Evolutionary conservation across 2,888 invertebrate species (phyloP).

Genomic region (Anodontia alba): DNA sequence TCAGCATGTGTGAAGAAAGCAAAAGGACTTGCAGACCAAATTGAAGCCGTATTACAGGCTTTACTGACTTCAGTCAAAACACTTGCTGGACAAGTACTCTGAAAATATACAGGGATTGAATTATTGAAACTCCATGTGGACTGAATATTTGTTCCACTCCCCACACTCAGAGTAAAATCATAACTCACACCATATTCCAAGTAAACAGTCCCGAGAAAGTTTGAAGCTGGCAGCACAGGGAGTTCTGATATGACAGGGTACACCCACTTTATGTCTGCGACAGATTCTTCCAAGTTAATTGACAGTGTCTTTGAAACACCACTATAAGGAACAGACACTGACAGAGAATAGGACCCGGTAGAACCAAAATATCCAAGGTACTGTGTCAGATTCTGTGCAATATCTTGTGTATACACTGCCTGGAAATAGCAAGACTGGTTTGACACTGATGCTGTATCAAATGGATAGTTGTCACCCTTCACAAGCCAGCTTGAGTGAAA

Average conservation of each 20-base stretch:
- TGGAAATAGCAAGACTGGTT: constrained; percentile 63
- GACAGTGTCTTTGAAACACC: constrained; percentile 39
- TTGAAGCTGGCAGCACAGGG: not conserved
- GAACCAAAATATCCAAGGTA: constrained; percentile 51
- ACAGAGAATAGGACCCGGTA: constrained; percentile 59
- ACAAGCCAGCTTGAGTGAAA: constrained; percentile 39
- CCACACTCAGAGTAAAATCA: constrained; percentile 57
- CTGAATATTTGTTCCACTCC: constrained; percentile 59
- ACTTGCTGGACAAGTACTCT: constrained; percentile 48
- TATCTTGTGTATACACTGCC: constrained; percentile 57
- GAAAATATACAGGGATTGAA: constrained; percentile 26
- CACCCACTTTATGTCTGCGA: constrained; percentile 63
- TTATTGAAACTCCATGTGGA: constrained; percentile 54
- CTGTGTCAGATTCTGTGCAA: constrained; percentile 36
- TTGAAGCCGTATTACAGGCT: constrained; percentile 46
- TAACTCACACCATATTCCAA: constrained; percentile 56
- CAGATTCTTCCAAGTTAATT: constrained; percentile 58
- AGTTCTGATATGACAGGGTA: constrained; percentile 51
- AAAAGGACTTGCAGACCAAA: constrained; percentile 57
- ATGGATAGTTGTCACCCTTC: constrained; percentile 25
- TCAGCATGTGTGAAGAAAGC: constrained; percentile 29
- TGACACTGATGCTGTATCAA: constrained; percentile 14
- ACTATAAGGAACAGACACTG: constrained; percentile 34
- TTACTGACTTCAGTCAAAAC: constrained; percentile 26
- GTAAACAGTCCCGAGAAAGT: constrained; percentile 53